Evolutionary conservation across 2,888 invertebrate genomes (phyloP).

Genomic region (Eupithecia exiguata): DNA sequence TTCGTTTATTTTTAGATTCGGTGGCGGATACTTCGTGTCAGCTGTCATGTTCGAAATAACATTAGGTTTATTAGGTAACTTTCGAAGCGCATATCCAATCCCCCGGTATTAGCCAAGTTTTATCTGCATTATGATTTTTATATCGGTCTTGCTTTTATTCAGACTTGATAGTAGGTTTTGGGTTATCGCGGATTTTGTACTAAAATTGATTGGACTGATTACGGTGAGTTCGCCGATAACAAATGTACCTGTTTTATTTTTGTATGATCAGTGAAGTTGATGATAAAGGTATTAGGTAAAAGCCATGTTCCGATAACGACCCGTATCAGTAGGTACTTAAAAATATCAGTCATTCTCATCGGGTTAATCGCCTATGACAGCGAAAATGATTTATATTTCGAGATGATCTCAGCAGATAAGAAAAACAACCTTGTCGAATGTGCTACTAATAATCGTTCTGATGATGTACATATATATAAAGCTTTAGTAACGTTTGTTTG

Average conservation of each 20-base stretch:
- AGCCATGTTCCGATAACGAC: slow-evolving; percentile 52
- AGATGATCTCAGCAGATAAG: slow-evolving; percentile 46
- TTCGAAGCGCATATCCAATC: slow-evolving; percentile 17
- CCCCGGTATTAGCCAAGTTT: slow-evolving; percentile 52
- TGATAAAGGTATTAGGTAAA: slow-evolving; percentile 63
- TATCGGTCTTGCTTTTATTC: slow-evolving; percentile 63
- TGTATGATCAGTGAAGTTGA: slow-evolving; percentile 63
- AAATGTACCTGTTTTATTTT: slow-evolving; percentile 60
- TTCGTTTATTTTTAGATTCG: slow-evolving; percentile 60
- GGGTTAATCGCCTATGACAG: slow-evolving; percentile 53
- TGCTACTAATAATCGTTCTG: slow-evolving; percentile 31
- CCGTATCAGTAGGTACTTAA: slow-evolving; percentile 40
- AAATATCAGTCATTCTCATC: slow-evolving; percentile 53
- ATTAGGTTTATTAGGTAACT: neutral
- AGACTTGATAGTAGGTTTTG: slow-evolving; percentile 51
- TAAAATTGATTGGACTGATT: slow-evolving; percentile 75
- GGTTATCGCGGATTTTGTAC: slow-evolving; percentile 67
- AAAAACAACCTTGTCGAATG: slow-evolving; percentile 34
- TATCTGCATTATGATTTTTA: slow-evolving; percentile 61
- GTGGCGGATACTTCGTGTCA: slow-evolving; percentile 57
- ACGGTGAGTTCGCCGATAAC: slow-evolving; percentile 59
- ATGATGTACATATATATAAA: neutral
- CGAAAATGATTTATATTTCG: slow-evolving; percentile 50
- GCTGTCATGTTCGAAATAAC: slow-evolving; percentile 57
- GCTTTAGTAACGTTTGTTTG: too few species aligned